Base-by-base conservation (phyloP, 2,113 vertebrate species). In the Ctenodactylus gundi region DNA sequence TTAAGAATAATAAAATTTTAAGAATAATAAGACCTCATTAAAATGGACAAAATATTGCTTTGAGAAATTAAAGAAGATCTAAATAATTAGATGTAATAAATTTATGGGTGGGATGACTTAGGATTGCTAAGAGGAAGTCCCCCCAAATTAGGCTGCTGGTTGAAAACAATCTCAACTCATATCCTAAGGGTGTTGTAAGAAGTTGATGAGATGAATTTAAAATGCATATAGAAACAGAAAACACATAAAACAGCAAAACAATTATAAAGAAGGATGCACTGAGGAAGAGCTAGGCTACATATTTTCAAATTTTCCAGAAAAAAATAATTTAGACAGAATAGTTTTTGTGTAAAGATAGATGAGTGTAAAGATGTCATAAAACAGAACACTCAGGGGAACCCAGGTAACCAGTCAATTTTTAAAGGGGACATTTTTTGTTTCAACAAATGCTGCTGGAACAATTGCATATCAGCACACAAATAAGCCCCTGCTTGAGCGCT, bases 301-400 rank as follows among this genome's bases (percentile, higher is more conserved):
- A 55, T 72, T 57, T 94, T 85, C 25, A 81, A 60, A 41, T 31
- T 41, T 94, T 85, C 67, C 49, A 57, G n/a, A n/a, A n/a, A 67
- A 94, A 64, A 82, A 27, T 67, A 81, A 76, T 68, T 82, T 76
- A 83, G 92, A 25, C 14, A 91, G 58, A 44, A 31, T 82, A 41
- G 75, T 29, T 75, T 75, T 85, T 67, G 44, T 7, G 13, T 67
- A 36, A 31, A 17, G 4, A 68, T 60, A 88, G 3, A 62, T 2
- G 14, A 76, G 8, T 14, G 41, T 51, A n/a, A 62, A 29, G 3
- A 29, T 51, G 39, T 21, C 51, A 76, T 51, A 29, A 81, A 87
- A 87, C 72, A 64, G 64, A 78, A 65, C 67, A 31, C 39, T 91
- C 57, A 90, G 34, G 81, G 65, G 25, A 94, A 27, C 36, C 7